A percentile compares a stretch with the other conserved stretches of the same genome.
These are phyloP conservation scores for Epirrita christyi DNA, from an alignment of 2,888 invertebrate species.

Conservation along the genomic window DNA sequence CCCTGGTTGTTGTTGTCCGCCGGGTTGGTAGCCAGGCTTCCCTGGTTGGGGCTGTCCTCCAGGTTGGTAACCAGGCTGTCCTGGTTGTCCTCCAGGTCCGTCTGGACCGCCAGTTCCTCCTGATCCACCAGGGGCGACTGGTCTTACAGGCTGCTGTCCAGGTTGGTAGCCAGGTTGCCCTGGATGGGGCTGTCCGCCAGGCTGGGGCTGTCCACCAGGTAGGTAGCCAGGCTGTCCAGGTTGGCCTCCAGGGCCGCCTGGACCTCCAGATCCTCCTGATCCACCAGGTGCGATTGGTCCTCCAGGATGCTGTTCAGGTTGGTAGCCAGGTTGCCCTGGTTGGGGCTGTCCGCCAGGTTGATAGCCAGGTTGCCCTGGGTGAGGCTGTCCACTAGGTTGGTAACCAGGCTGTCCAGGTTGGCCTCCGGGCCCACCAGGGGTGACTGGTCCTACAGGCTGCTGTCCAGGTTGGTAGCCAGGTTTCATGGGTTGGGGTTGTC, in stretches of 20 bases:
- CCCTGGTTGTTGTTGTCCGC: slow-evolving; percentile 28
- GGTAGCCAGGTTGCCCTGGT: slow-evolving; percentile 52
- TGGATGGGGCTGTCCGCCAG: slow-evolving; percentile 44
- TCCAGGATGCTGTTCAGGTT: slow-evolving; percentile 49
- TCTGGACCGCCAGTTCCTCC: too few species aligned
- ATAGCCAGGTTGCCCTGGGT: slow-evolving; percentile 49
- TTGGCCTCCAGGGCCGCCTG: neutral
- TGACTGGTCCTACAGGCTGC: slow-evolving; percentile 33
- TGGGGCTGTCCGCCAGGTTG: slow-evolving; percentile 43
- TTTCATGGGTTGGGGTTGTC: slow-evolving; percentile 31
- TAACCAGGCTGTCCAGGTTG: slow-evolving; percentile 50
- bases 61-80: slow-evolving; percentile 55
- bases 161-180: slow-evolving; percentile 28
- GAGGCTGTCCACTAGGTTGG: slow-evolving; percentile 41
- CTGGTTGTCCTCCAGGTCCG: slow-evolving; percentile 43
- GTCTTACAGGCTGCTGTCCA: slow-evolving; percentile 46
- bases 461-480: slow-evolving; percentile 44
- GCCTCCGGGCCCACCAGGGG: slow-evolving; percentile 52
- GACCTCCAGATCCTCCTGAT: neutral
- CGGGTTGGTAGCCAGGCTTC: slow-evolving; percentile 31
- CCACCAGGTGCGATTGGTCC: neutral
- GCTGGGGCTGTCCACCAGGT: neutral
- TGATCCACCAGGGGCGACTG: slow-evolving; percentile 47
- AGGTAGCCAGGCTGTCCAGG: neutral
- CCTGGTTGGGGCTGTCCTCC: too few species aligned